Conservation (phyloP, 2,113 vertebrate species). For the Zosterops hypoxanthus region DNA sequence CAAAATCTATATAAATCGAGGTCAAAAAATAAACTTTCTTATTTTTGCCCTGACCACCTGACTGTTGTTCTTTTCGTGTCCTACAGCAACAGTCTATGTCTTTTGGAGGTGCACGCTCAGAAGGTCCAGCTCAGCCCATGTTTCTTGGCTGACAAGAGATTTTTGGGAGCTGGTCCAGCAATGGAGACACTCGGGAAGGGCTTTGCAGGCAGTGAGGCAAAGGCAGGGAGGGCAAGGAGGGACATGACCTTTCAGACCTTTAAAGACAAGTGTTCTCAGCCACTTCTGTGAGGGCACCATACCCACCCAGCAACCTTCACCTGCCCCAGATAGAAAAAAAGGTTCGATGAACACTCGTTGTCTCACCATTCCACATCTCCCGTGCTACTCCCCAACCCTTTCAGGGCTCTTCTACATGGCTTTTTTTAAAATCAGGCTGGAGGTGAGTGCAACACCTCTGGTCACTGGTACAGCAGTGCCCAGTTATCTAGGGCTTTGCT, state of each 20-base stretch:
- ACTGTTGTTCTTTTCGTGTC: too few relatives aligned
- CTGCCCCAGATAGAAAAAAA: neutral
- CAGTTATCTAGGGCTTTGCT: neutral
- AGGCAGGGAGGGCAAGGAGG: neutral
- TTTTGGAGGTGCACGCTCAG: neutral
- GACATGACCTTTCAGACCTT: neutral
- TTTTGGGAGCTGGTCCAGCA: neutral
- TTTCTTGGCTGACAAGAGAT: neutral
- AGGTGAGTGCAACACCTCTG: neutral
- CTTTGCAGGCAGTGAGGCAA: neutral
- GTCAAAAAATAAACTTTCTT: too few relatives aligned
- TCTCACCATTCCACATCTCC: too few relatives aligned
- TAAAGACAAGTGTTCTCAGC: neutral
- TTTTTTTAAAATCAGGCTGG: neutral
- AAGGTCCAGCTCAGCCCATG: neutral
- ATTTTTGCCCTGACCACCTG: too few relatives aligned
- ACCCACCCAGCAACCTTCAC: neutral
- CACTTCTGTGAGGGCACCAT: neutral
- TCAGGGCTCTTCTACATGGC: fast-evolving
- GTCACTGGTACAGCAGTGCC: neutral
- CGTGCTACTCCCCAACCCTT: fast-evolving
- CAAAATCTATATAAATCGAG: too few relatives aligned
- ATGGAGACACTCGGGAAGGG: neutral
- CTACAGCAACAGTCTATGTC: neutral
- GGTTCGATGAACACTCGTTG: fast-evolving